Percentiles rank a stretch among this genome's conserved stretches.
Evolutionary conservation across 2,113 vertebrate genomes (phyloP).

Genomic region (Poeciliopsis turrubarensis): DNA sequence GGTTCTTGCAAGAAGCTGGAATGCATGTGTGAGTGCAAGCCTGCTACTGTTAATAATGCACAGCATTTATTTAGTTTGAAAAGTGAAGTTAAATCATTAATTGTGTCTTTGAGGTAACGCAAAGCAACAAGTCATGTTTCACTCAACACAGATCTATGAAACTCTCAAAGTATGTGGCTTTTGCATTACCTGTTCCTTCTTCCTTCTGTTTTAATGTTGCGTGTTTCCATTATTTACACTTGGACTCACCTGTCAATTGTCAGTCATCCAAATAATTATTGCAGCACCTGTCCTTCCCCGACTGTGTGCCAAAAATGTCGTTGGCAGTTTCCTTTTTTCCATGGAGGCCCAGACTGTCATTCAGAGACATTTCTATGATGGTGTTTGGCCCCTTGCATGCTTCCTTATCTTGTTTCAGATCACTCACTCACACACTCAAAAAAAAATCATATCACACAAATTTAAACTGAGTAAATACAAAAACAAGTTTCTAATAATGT

Average conservation of each 20-base stretch:
- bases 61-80: background rate
- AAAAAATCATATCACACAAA: background rate
- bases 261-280: background rate
- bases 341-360: no score
- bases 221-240: background rate
- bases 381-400: no score
- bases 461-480: background rate
- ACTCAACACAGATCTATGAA: background rate
- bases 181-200: background rate
- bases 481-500: background rate
- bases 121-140: background rate
- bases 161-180: background rate
- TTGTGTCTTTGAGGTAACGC: background rate
- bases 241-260: background rate
- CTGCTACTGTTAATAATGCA: background rate
- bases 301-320: no score
- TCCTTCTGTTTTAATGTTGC: background rate
- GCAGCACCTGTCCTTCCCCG: background rate
- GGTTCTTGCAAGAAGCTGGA: slow-evolving; percentile 18
- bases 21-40: slow-evolving; percentile 39
- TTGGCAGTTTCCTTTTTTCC: no score
- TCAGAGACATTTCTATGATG: no score
- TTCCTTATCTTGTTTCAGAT: background rate
- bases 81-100: background rate
- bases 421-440: background rate